Evolutionary conservation across 1,140 invertebrate species (phyloP), one percentile per base, ranked within the genome.

Genomic region (Apis cerana): DNA sequence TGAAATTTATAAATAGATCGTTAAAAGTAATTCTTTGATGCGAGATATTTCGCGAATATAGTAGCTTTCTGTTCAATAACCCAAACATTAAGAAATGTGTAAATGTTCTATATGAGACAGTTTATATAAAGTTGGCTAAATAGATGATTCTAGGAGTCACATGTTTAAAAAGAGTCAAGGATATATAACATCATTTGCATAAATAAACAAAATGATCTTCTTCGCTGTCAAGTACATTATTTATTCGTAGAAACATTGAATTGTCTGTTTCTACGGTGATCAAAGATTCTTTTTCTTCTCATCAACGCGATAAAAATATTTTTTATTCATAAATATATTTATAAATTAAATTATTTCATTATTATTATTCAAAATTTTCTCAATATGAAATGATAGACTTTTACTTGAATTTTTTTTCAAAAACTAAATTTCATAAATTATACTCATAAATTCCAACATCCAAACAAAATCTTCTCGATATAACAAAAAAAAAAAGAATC

Each of bases 201-300:
- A 76, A 76, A 76, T 50, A 64, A 50, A 65, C 27, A 43, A 65
- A 76, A 65, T 76, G 65, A 65, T 76, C 74, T 65, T 58, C 71
- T n/a, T n/a, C 58, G 27, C 13, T 50, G 71, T 74, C 71, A 61
- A 61, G 70, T 72, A 50, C 50, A 70, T 54, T 23, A 27, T 54
- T 27, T 23, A 43, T 43, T 43, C 43, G 17, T 70, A 5, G 12
- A n/a, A 23, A 62, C 0, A 62, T 62, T 12, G 65, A 68, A 21
- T 68, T 21, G 48, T 23, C 19, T 33, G 15, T 64, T 27, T 27
- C 23, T 27, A 33, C 11, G 27, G 5, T 27, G 19, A 64, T 64
- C 61, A 13, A 64, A 27, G 23, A 27, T 52, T n/a, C 5, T n/a
- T 67, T n/a, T 11, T n/a, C 23, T 5, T 7, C 33, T 43, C 33